Percentiles rank a stretch among this genome's conserved stretches.
Evolutionary conservation across 2,888 invertebrate species (phyloP).

Genomic region (Alcis repandata): DNA sequence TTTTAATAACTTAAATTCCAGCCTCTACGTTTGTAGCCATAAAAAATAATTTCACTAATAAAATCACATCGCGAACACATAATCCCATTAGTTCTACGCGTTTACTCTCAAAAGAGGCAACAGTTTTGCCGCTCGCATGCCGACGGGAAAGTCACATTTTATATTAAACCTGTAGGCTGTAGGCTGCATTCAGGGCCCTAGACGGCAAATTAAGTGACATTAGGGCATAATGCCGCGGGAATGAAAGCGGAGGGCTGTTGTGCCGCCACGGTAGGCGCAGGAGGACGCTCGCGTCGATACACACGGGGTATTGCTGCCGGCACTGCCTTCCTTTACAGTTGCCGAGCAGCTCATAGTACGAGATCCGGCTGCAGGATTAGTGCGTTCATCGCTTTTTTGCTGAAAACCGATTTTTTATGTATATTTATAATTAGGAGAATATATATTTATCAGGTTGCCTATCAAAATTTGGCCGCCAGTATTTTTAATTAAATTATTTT

Average conservation of each 20-base stretch:
- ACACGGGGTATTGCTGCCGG: conserved; percentile 12
- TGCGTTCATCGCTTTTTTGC: too few species aligned
- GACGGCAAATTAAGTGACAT: conserved; percentile 86
- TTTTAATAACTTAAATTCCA: not conserved
- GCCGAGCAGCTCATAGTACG: conserved; percentile 8
- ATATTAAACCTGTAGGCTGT: conserved; percentile 76
- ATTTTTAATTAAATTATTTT: too few species aligned
- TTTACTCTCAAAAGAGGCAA: conserved; percentile 82
- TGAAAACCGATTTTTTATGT: too few species aligned
- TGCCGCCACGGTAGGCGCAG: conserved; percentile 70
- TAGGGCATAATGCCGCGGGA: conserved; percentile 80
- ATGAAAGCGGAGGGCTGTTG: conserved; percentile 80
- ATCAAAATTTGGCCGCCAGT: too few species aligned
- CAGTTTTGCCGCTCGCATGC: conserved; percentile 68
- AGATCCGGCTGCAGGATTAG: too few species aligned
- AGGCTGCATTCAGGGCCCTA: conserved; percentile 82
- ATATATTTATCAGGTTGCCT: too few species aligned
- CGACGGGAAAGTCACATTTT: conserved; percentile 79
- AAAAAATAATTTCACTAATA: conserved; percentile 1
- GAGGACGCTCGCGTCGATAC: conserved; percentile 58
- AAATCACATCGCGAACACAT: conserved; percentile 72
- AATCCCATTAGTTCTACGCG: conserved; percentile 81
- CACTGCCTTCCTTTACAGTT: conserved; percentile 3
- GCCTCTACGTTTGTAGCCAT: not conserved
- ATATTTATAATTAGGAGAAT: too few species aligned